Evolutionary conservation across 2,113 vertebrate species (phyloP).

Genomic region (Pungitius pungitius): DNA sequence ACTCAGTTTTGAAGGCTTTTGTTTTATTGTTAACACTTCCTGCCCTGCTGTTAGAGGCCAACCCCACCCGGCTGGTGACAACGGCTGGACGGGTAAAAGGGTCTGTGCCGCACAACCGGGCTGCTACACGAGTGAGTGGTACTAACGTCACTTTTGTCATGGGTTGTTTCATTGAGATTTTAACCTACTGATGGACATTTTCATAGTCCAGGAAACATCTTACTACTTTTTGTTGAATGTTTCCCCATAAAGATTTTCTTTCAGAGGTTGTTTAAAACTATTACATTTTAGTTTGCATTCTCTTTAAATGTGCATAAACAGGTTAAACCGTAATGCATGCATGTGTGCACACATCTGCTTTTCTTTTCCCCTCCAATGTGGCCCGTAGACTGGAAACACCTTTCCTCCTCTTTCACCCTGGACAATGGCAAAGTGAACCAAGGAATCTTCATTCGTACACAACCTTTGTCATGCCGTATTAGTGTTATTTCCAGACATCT

Average conservation of each 20-base stretch:
- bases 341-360: constrained; percentile 35
- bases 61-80: constrained; percentile 33
- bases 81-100: background rate
- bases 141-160: constrained; percentile 1
- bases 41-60: constrained; percentile 21
- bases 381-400: constrained; percentile 43
- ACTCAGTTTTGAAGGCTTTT: constrained; percentile 20
- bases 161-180: background rate
- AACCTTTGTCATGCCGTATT: constrained; percentile 56
- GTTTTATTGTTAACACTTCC: constrained; percentile 12
- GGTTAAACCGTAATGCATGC: background rate
- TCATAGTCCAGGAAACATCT: background rate
- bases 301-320: background rate
- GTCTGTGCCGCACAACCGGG: constrained; percentile 44
- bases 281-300: background rate
- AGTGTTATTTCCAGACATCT: constrained; percentile 57
- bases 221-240: too few species aligned
- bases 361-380: constrained; percentile 36
- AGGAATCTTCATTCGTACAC: constrained; percentile 48
- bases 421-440: constrained; percentile 45
- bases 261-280: background rate
- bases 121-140: constrained; percentile 6
- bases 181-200: background rate
- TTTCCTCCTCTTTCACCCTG: constrained; percentile 52
- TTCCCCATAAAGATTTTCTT: background rate